Base-by-base conservation (phyloP, 2,113 vertebrate species). In the Plecturocebus donacophilus region DNA sequence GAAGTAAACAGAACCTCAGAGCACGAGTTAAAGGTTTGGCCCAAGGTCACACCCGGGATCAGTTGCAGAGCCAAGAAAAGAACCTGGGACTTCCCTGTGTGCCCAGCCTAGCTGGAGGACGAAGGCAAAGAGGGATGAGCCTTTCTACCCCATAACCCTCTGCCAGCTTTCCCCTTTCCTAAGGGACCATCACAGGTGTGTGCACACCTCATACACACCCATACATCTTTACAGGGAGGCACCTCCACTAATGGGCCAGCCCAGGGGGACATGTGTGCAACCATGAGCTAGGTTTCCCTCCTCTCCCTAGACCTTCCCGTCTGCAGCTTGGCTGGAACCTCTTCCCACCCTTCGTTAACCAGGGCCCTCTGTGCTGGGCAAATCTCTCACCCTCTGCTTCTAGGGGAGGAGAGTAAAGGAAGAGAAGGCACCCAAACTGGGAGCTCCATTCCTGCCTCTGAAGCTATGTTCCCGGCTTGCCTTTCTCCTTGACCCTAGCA, bases 21-120 rank as follows among this genome's bases (percentile, higher is more conserved):
- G 76, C 61, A 42, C 87, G 87, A 93, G 84, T 94, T 90, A 93
- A 95, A 87, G 82, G 75, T 97, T 87, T 94, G 71, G 56, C 47
- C 95, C 97, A 97, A 98, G 98, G 98, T 98, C 97, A 97, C 79
- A 25, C 35, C 93, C 80, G n/a, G 86, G 66, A 83, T 95, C 84
- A 95, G 76, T 73, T 81, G 35, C 83, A 76, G 80, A 93, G 70
- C 81, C 80, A 42, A 90, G 58, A 86, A 88, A 40, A 92, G 87
- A 93, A 79, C 91, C 70, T 13, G n/a, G 70, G n/a, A 58, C 38
- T 91, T 42, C 47, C 47, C 87, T 70, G 64, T 10, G 40, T 71
- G 27, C 66, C 49, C 87, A 91, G 52, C n/a, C 21, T 54, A 56
- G 30, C 61, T 52, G 56, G 90, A 85, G 77, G 27, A 10, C 90